Evolutionary conservation across 2,888 invertebrate genomes (phyloP).

Genomic region (Prosapia bicincta): DNA sequence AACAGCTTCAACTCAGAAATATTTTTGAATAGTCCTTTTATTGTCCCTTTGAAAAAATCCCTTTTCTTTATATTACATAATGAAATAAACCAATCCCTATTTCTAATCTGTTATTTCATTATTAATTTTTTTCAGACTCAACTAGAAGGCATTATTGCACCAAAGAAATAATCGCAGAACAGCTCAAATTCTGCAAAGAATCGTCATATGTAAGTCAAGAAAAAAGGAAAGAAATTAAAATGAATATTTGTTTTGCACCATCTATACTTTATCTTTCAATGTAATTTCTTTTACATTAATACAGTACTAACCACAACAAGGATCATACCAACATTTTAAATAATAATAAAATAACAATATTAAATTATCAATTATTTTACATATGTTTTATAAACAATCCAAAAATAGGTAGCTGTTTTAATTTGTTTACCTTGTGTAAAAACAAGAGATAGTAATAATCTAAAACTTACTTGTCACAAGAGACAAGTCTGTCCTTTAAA

Average conservation of each 20-base stretch:
- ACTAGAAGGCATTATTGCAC: constrained; percentile 91
- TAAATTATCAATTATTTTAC: constrained; percentile 16
- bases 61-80: no score
- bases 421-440: background rate
- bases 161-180: constrained; percentile 67
- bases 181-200: background rate
- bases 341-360: constrained; percentile 21
- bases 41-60: no score
- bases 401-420: constrained; percentile 23
- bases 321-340: constrained; percentile 15
- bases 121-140: constrained; percentile 72
- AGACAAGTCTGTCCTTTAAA: constrained; percentile 6
- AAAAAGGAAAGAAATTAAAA: background rate
- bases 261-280: constrained; percentile 24
- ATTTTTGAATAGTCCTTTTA: no score
- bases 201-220: background rate
- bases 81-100: no score
- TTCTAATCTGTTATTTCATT: no score
- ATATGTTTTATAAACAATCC: constrained; percentile 25
- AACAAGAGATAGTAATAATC: background rate
- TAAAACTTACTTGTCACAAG: background rate
- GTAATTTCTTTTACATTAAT: constrained; percentile 16
- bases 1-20: no score
- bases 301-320: constrained; percentile 22
- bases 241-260: constrained; percentile 17